These are phyloP conservation scores for Casuarius casuarius DNA, from an alignment of 2,113 vertebrate species.

Conservation along the genomic window DNA sequence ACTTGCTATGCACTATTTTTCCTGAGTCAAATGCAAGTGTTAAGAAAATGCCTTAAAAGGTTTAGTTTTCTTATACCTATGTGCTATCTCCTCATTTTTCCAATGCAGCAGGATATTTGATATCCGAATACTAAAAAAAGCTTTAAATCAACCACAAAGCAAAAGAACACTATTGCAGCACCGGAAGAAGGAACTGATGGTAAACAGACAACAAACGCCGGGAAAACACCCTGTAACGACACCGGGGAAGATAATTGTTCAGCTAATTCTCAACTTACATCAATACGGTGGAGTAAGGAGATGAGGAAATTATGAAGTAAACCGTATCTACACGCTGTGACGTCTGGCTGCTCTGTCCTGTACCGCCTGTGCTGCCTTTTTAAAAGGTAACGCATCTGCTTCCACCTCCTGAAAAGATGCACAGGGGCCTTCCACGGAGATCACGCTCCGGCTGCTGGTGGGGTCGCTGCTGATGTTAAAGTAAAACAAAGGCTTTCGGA, in stretches of 20 bases:
- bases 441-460: background rate
- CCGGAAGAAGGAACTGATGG: background rate
- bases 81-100: background rate
- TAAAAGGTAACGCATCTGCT: background rate
- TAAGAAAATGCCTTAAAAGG: background rate
- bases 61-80: background rate
- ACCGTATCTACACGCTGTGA: background rate
- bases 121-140: background rate
- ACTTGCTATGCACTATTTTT: background rate
- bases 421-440: background rate
- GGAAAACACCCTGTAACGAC: background rate
- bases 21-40: background rate
- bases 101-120: background rate
- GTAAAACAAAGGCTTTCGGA: background rate
- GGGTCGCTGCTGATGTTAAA: background rate
- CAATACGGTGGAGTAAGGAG: background rate
- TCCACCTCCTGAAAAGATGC: background rate
- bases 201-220: background rate
- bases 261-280: background rate
- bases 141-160: background rate
- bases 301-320: background rate
- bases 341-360: background rate
- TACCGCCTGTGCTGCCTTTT: background rate
- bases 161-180: background rate
- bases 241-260: background rate